Evolutionary conservation across 2,888 invertebrate species (phyloP), one percentile per base, ranked within the genome.

Genomic region (Mystacides longicornis): DNA sequence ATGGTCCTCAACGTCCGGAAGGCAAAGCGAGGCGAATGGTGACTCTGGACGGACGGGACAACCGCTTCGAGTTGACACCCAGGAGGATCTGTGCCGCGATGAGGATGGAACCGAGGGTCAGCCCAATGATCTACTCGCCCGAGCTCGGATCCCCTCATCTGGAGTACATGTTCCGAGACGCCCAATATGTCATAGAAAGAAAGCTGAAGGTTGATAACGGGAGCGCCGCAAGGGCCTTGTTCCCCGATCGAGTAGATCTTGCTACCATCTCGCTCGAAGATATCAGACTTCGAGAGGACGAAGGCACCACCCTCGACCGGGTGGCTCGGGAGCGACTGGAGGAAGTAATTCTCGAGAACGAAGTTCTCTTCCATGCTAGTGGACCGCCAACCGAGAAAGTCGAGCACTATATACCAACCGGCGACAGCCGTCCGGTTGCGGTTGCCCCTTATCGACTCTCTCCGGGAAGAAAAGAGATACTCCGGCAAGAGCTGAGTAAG

Each of bases 391-490:
- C 43, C 5, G 4, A 4, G 18, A 9, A 9, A n/a, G n/a, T 19
- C 18, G 60, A 63, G 55, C 67, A 66, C 45, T 31, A 14, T n/a
- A 67, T 66, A 5, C 60, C 65, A 23, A 65, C 65, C 2, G 65
- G 64, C 2, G 57, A 65, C 37, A 62, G 66, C 48, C 55, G 58
- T 1, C 67, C 68, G 4, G 63, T 68, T 45, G 60, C 67, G 1
- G 59, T 62, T 9, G 64, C 67, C 2, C 67, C 68, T 3, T 69
- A 68, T 58, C 54, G 67, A 21, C 49, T 69, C 22, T 64, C 66
- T 4, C 64, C 66, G 16, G 51, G 58, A 0, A 64, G 62, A 21
- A 62, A 62, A 22, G 54, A 60, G 37, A 51, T 60, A 3, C 54
- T 69, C 11, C 54, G 61, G 20, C 49, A 53, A 33, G 64, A 69